These are phyloP conservation scores for Dunckerocampus dactyliophorus DNA, from an alignment of 2,113 vertebrate genomes.

Conservation along the genomic window DNA sequence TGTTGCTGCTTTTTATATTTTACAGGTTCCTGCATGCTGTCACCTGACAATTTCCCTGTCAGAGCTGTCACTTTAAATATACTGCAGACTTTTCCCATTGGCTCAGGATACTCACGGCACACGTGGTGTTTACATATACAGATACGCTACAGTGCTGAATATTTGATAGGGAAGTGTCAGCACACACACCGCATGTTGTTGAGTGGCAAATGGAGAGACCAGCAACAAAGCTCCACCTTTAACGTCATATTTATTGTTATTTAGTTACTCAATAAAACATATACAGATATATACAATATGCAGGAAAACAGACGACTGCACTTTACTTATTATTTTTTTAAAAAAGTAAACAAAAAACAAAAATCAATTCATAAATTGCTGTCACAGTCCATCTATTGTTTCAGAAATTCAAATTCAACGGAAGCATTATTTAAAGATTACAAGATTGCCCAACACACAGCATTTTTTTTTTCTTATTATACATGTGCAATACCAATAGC, in stretches of 20 bases:
- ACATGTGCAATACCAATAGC: conserved; percentile 97
- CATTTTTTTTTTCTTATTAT: conserved; percentile 90
- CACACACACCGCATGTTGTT: background rate
- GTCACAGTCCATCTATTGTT: conserved; percentile 95
- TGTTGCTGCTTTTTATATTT: conserved; percentile 24
- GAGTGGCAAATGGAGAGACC: conserved; percentile 1
- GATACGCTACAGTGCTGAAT: background rate
- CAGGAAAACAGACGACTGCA: conserved; percentile 99
- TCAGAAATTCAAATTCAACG: conserved; percentile 88
- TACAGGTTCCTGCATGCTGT: conserved; percentile 40
- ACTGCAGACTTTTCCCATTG: conserved; percentile 24
- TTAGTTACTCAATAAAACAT: conserved; percentile 99
- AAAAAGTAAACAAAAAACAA: conserved; percentile 78
- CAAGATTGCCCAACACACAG: conserved; percentile 97
- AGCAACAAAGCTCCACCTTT: conserved; percentile 79
- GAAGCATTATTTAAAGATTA: conserved; percentile 83
- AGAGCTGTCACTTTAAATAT: conserved; percentile 48
- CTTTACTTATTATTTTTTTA: conserved; percentile 91
- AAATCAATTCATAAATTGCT: conserved; percentile 89
- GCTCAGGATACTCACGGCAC: conserved; percentile 24
- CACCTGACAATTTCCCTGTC: conserved; percentile 48
- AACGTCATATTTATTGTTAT: conserved; percentile 99
- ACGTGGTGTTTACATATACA: conserved; percentile 2
- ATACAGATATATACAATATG: conserved; percentile 99
- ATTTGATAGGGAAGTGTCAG: background rate